Conservation (phyloP, 2,113 vertebrate species). For the Triplophysa siluroides region DNA sequence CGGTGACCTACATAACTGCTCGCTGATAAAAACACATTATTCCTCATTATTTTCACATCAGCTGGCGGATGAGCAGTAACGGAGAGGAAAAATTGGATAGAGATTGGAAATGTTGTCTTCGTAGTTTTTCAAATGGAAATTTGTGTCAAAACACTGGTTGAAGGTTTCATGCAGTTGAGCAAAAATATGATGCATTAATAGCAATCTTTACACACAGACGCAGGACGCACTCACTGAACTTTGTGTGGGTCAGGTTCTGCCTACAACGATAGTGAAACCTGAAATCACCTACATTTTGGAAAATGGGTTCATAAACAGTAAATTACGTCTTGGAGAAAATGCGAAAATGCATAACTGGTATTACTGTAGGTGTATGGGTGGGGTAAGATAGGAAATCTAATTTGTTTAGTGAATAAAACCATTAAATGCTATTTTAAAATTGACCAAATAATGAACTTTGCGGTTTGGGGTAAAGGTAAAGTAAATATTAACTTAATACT, state of each 20-base stretch:
- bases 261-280: not conserved
- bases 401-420: too few species aligned
- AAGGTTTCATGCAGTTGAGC: slow-evolving; percentile 14
- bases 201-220: not conserved
- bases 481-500: too few species aligned
- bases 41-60: slow-evolving; percentile 41
- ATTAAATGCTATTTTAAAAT: too few species aligned
- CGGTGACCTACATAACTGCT: slow-evolving; percentile 32
- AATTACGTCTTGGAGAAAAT: too few species aligned
- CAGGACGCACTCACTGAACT: not conserved
- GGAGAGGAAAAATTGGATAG: slow-evolving; percentile 26
- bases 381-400: too few species aligned
- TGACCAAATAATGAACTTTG: too few species aligned
- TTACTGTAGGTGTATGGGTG: too few species aligned
- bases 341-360: too few species aligned
- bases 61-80: slow-evolving; percentile 14
- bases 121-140: slow-evolving; percentile 29
- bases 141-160: slow-evolving; percentile 22
- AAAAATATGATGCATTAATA: slow-evolving; percentile 30
- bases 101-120: slow-evolving; percentile 40
- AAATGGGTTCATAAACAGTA: not conserved
- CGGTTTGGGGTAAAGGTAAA: too few species aligned
- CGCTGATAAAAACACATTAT: slow-evolving; percentile 35
- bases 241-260: not conserved
- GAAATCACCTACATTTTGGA: not conserved